Conservation (phyloP, 2,888 invertebrate genomes). For the Dascillus cervinus region DNA sequence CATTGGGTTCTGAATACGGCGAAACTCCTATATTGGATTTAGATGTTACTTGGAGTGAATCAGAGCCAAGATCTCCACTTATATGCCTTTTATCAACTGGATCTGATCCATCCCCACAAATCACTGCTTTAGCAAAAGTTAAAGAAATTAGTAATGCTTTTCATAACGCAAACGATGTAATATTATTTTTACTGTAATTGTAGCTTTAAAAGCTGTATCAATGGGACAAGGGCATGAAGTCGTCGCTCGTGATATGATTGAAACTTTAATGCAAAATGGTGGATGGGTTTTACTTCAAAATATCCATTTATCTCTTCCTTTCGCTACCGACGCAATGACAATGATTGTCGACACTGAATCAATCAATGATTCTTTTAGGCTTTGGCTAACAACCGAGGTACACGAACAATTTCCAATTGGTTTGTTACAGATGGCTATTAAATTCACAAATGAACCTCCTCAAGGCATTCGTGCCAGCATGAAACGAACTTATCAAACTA, state of each 20-base stretch:
- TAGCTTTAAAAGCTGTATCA: slow-evolving; percentile 77
- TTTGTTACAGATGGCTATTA: slow-evolving; percentile 82
- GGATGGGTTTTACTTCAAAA: slow-evolving; percentile 95
- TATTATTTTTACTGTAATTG: slow-evolving; percentile 22
- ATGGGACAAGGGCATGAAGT: slow-evolving; percentile 96
- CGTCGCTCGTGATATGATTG: slow-evolving; percentile 41
- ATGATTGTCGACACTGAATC: slow-evolving; percentile 77
- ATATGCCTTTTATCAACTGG: slow-evolving; percentile 92
- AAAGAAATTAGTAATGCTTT: slow-evolving; percentile 68
- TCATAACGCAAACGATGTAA: neutral
- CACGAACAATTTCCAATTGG: slow-evolving; percentile 91
- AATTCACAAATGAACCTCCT: slow-evolving; percentile 96
- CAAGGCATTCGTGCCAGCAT: slow-evolving; percentile 91
- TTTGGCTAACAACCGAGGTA: slow-evolving; percentile 94
- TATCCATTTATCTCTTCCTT: slow-evolving; percentile 90
- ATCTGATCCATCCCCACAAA: slow-evolving; percentile 94
- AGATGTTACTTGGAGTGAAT: slow-evolving; percentile 84
- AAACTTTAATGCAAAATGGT: slow-evolving; percentile 48
- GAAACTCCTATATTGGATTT: slow-evolving; percentile 89
- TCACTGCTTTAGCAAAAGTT: slow-evolving; percentile 75
- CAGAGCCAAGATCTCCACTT: slow-evolving; percentile 79
- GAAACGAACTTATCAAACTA: slow-evolving; percentile 85
- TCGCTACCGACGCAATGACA: slow-evolving; percentile 88
- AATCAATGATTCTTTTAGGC: slow-evolving; percentile 73
- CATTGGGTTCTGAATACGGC: slow-evolving; percentile 78